phyloP scores from a whole-genome alignment of 2,888 invertebrate genomes.

The Ypsolopha scabrella region DNA sequence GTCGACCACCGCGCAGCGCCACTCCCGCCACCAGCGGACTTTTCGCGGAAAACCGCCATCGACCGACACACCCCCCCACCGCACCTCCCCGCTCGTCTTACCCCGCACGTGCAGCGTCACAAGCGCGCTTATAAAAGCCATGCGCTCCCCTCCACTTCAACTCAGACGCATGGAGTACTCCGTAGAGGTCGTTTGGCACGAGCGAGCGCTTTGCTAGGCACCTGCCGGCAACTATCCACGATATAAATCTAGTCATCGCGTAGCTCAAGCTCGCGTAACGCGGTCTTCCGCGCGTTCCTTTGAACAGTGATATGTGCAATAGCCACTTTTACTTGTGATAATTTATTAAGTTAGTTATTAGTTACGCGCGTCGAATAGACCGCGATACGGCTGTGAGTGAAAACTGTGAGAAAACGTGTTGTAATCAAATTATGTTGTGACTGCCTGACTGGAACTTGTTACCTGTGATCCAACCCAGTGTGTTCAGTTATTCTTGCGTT shows the following conservation, averaged over 20 bases:
- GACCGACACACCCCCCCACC: slow-evolving; percentile 32
- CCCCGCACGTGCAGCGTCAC: slow-evolving; percentile 41
- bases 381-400: slow-evolving; percentile 67
- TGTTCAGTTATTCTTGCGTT: slow-evolving; percentile 58
- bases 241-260: slow-evolving; percentile 68
- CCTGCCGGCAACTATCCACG: slow-evolving; percentile 68
- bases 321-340: slow-evolving; percentile 63
- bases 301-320: slow-evolving; percentile 70
- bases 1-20: slow-evolving; percentile 41
- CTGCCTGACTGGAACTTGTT: slow-evolving; percentile 65
- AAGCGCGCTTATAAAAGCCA: slow-evolving; percentile 56
- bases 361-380: slow-evolving; percentile 47
- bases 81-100: slow-evolving; percentile 18
- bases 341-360: slow-evolving; percentile 65
- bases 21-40: slow-evolving; percentile 46
- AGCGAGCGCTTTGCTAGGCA: slow-evolving; percentile 73
- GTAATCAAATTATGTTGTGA: slow-evolving; percentile 54
- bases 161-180: slow-evolving; percentile 72
- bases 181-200: slow-evolving; percentile 73
- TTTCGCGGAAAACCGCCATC: slow-evolving; percentile 65
- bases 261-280: slow-evolving; percentile 62
- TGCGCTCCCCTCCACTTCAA: slow-evolving; percentile 60
- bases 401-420: slow-evolving; percentile 39
- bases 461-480: slow-evolving; percentile 63
- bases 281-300: slow-evolving; percentile 66